These are phyloP conservation scores for Saturnia japonica DNA, from an alignment of 2,888 invertebrate genomes.

Conservation along the genomic window DNA sequence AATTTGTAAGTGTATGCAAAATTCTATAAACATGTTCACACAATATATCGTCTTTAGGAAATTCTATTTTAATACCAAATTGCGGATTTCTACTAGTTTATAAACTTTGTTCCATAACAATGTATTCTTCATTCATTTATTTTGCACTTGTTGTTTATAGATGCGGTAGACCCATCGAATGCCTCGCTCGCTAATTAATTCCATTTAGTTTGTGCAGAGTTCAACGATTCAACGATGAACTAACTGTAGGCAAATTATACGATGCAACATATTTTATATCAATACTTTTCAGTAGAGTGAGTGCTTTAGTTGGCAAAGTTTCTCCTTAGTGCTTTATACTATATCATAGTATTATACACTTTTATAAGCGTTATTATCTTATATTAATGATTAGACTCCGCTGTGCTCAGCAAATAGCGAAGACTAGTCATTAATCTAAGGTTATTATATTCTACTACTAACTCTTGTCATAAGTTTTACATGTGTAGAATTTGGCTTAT, in stretches of 20 bases:
- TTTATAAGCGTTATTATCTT: background rate
- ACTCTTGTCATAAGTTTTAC: no score
- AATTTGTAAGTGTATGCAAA: background rate
- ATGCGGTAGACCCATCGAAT: background rate
- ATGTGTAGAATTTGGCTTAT: no score
- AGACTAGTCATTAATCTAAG: no score
- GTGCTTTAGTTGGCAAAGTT: background rate
- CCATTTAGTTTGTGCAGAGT: background rate
- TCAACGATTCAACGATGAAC: background rate
- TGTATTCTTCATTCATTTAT: background rate
- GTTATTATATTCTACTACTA: no score
- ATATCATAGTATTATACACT: background rate
- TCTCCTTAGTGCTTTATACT: background rate
- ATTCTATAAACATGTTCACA: background rate
- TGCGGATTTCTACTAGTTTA: background rate
- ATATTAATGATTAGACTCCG: no score
- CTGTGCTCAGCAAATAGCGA: no score
- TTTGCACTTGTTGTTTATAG: background rate
- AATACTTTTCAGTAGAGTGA: background rate
- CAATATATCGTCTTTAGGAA: background rate
- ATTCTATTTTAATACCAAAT: background rate
- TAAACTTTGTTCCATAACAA: background rate
- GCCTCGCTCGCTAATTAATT: background rate
- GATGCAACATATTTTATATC: background rate
- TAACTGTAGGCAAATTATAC: background rate